These are phyloP conservation scores for Globicephala melas DNA, from an alignment of 2,113 vertebrate species.

Conservation along the genomic window DNA sequence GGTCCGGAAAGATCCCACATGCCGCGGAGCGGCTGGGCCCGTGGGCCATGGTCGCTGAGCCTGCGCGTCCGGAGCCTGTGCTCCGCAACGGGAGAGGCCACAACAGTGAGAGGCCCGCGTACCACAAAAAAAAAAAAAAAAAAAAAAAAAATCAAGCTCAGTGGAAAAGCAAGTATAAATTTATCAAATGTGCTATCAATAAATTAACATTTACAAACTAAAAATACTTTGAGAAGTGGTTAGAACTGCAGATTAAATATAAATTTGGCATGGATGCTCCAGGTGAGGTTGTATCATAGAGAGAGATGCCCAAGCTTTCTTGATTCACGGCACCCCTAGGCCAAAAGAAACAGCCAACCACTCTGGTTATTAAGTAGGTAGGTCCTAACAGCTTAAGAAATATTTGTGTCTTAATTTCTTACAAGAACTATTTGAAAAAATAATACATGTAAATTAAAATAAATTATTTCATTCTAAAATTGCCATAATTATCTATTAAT, in stretches of 20 bases:
- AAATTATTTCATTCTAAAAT: constrained; percentile 11
- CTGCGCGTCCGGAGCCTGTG: too few relatives aligned
- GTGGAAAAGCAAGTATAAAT: background rate
- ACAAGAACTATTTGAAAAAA: background rate
- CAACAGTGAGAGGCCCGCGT: too few relatives aligned
- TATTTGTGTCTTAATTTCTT: background rate
- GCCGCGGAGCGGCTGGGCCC: too few relatives aligned
- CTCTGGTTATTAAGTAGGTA: background rate
- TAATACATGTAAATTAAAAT: background rate
- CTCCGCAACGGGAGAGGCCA: too few relatives aligned
- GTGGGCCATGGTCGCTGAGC: too few relatives aligned
- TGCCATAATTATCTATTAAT: background rate
- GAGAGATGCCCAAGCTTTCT: background rate
- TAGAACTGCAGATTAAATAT: background rate
- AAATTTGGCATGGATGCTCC: background rate
- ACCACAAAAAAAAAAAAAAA: too few relatives aligned
- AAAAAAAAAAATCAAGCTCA: background rate
- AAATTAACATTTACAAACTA: background rate
- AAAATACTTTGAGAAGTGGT: background rate
- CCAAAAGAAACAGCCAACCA: background rate
- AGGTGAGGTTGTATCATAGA: background rate
- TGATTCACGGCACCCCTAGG: background rate
- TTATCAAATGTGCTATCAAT: background rate
- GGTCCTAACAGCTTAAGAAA: background rate
- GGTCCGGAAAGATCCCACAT: too few relatives aligned